These are phyloP conservation scores for Poeciliopsis presidionis DNA, from an alignment of 2,797 vertebrate species.

Conservation along the genomic window DNA sequence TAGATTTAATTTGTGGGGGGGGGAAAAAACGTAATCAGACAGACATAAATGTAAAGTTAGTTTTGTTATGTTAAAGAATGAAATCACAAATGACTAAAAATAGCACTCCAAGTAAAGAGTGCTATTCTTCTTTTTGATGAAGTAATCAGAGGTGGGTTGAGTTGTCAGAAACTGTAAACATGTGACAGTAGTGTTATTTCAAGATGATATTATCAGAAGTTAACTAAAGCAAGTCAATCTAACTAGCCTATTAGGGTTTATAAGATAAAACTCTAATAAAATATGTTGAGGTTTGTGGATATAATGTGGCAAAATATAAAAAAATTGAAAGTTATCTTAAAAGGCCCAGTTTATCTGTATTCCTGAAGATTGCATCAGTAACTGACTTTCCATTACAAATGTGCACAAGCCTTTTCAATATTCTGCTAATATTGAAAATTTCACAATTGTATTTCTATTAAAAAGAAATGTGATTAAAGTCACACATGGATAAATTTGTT, in stretches of 20 bases:
- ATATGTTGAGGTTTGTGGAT: not conserved
- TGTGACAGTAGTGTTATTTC: not conserved
- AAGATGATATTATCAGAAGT: not conserved
- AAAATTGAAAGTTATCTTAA: not conserved
- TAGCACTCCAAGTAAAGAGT: not conserved
- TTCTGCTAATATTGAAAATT: too few species aligned
- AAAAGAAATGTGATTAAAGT: too few species aligned
- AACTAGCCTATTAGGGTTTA: not conserved
- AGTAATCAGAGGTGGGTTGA: not conserved
- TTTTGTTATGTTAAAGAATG: not conserved
- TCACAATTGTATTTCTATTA: too few species aligned
- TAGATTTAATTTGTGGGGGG: not conserved
- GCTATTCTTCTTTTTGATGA: not conserved
- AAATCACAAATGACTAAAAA: not conserved
- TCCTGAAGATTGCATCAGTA: conserved; percentile 7
- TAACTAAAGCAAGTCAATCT: not conserved
- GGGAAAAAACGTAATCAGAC: not conserved
- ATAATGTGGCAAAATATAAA: not conserved
- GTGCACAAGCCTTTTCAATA: too few species aligned
- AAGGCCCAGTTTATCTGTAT: not conserved
- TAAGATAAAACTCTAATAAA: not conserved
- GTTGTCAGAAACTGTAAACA: not conserved
- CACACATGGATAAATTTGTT: too few species aligned
- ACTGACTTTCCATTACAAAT: too few species aligned
- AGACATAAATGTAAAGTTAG: not conserved